These are phyloP conservation scores for Aradus depressus DNA, from an alignment of 2,888 invertebrate species.

Conservation along the genomic window DNA sequence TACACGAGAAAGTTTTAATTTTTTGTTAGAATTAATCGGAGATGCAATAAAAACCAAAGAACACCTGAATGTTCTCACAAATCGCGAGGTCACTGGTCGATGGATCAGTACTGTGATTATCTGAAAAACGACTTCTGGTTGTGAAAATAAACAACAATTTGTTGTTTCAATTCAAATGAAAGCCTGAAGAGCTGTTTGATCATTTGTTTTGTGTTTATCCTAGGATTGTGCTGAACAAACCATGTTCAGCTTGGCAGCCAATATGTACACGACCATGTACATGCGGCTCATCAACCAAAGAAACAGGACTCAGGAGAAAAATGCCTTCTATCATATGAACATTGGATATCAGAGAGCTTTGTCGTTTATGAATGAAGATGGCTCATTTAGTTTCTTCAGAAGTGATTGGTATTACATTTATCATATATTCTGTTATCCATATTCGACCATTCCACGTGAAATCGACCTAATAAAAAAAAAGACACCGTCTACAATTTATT, in stretches of 20 bases:
- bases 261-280: constrained; percentile 80
- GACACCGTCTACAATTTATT: no score
- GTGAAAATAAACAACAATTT: no score
- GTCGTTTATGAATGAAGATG: constrained; percentile 81
- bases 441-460: no score
- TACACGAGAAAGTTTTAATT: no score
- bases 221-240: constrained; percentile 86
- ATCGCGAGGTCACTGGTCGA: no score
- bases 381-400: constrained; percentile 81
- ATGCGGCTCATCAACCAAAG: constrained; percentile 84
- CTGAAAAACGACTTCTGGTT: no score
- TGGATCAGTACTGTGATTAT: neutral
- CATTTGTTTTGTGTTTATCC: constrained; percentile 12
- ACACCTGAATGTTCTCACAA: no score
- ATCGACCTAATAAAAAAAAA: no score
- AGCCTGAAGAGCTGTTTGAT: constrained; percentile 3
- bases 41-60: no score
- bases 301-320: constrained; percentile 64
- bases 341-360: constrained; percentile 79
- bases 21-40: no score
- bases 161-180: no score
- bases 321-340: constrained; percentile 80
- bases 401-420: constrained; percentile 88
- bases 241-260: constrained; percentile 92
- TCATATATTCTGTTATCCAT: no score